Conservation (phyloP, 2,797 vertebrate genomes). For the Scomberomorus guttatus region DNA sequence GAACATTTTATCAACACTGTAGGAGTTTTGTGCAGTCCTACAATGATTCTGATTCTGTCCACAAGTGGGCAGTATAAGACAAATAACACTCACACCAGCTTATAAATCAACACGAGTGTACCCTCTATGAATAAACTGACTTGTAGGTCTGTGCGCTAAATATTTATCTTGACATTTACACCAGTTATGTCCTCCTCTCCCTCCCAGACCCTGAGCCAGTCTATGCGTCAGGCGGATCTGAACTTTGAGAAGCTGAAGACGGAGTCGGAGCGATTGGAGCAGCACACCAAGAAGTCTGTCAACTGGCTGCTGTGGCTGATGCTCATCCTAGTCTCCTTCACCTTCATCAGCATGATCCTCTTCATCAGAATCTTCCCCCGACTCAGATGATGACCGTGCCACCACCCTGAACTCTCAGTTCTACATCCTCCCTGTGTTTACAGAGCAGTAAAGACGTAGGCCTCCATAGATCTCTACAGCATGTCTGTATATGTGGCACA, state of each 20-base stretch:
- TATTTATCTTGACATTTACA: neutral
- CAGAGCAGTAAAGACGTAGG: conserved; percentile 32
- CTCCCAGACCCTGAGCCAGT: conserved; percentile 92
- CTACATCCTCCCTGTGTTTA: conserved; percentile 19
- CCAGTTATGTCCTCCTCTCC: neutral
- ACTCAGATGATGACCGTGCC: conserved; percentile 86
- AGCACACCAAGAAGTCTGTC: conserved; percentile 96
- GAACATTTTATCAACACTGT: too few species aligned
- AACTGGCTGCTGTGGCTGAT: conserved; percentile 99
- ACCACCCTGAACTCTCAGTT: conserved; percentile 46
- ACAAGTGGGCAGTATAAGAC: conserved; percentile 52
- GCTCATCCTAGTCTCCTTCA: conserved; percentile 95
- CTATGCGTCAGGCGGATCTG: conserved; percentile 94
- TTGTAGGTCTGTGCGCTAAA: neutral
- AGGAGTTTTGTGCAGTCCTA: too few species aligned
- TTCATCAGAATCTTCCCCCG: conserved; percentile 96
- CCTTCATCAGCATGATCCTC: conserved; percentile 98
- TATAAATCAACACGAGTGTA: neutral
- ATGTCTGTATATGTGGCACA: conserved; percentile 19
- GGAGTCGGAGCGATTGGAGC: conserved; percentile 95
- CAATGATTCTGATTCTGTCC: conserved; percentile 19
- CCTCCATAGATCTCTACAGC: conserved; percentile 32
- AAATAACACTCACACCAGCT: neutral
- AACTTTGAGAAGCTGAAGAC: conserved; percentile 98
- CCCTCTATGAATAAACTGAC: neutral